Conservation (phyloP, 2,113 vertebrate species). For the Lophura nycthemera region DNA sequence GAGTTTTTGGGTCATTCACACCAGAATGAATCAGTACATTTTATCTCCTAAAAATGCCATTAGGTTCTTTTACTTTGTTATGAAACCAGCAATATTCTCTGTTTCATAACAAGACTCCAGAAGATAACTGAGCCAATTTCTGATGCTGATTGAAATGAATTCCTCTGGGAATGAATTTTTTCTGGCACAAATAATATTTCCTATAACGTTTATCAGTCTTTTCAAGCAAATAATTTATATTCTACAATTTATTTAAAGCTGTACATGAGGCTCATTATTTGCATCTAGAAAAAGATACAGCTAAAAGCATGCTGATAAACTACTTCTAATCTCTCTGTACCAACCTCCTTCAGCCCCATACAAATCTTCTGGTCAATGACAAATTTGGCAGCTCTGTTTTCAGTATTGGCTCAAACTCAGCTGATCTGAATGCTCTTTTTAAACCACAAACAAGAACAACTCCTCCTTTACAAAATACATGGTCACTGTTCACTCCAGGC, state of each 20-base stretch:
- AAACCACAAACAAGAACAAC: background rate
- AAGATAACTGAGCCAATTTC: background rate
- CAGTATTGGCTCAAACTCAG: conserved; percentile 38
- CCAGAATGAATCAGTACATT: background rate
- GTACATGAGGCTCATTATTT: conserved; percentile 36
- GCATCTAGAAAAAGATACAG: conserved; percentile 46
- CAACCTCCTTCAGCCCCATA: conserved; percentile 55
- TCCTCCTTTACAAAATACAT: background rate
- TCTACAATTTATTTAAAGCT: background rate
- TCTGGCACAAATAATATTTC: background rate
- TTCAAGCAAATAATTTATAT: background rate
- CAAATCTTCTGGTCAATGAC: conserved; percentile 55
- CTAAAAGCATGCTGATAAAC: conserved; percentile 53
- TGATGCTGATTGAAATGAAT: background rate
- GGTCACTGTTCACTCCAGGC: background rate
- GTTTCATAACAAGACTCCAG: background rate
- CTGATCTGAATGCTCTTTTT: conserved; percentile 36
- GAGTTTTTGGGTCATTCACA: background rate
- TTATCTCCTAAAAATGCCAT: background rate
- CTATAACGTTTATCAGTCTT: background rate
- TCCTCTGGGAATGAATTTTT: background rate
- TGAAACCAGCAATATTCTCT: background rate
- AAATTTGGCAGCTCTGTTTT: conserved; percentile 46
- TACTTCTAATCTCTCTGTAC: conserved; percentile 63
- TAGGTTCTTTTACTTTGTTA: background rate